phyloP scores from a whole-genome alignment of 2,797 vertebrate genomes.

The Melanotaenia nigrans region DNA sequence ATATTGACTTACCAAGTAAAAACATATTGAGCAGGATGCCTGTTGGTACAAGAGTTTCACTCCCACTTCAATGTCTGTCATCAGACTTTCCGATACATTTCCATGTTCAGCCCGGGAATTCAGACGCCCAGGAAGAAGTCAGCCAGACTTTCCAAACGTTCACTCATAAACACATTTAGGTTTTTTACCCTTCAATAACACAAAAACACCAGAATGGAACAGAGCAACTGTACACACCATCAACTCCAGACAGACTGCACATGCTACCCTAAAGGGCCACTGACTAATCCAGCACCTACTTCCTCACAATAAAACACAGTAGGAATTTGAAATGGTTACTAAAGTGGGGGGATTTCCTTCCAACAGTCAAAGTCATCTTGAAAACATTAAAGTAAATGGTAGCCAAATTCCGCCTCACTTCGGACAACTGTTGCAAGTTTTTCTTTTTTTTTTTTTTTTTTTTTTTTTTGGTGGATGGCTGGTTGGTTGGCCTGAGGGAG shows the following conservation, averaged over 20 bases:
- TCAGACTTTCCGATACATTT: slow-evolving; percentile 62
- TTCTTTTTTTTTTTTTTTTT: slow-evolving; percentile 30
- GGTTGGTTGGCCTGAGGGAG: slow-evolving; percentile 41
- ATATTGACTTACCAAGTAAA: slow-evolving; percentile 81
- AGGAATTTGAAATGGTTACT: slow-evolving; percentile 85
- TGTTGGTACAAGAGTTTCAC: slow-evolving; percentile 42
- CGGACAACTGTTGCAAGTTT: slow-evolving; percentile 73
- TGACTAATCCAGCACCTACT: slow-evolving; percentile 82
- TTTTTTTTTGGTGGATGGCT: slow-evolving; percentile 45
- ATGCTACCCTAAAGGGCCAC: slow-evolving; percentile 66
- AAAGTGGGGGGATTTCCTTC: slow-evolving; percentile 85
- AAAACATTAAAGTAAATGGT: slow-evolving; percentile 85
- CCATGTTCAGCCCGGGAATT: slow-evolving; percentile 62
- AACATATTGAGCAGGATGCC: slow-evolving; percentile 74
- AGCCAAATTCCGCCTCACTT: slow-evolving; percentile 84
- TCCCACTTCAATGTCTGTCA: slow-evolving; percentile 56
- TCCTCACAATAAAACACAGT: slow-evolving; percentile 82
- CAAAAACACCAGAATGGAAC: slow-evolving; percentile 29
- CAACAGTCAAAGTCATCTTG: slow-evolving; percentile 87
- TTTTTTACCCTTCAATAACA: slow-evolving; percentile 41
- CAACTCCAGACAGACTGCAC: slow-evolving; percentile 73
- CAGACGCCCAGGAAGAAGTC: slow-evolving; percentile 54
- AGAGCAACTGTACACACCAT: slow-evolving; percentile 59
- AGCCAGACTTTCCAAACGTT: slow-evolving; percentile 66
- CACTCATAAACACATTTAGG: slow-evolving; percentile 45